A percentile compares a stretch with the other conserved stretches of the same genome.
These are phyloP conservation scores for Patella depressa DNA, from an alignment of 2,888 invertebrate species.

Conservation along the genomic window DNA sequence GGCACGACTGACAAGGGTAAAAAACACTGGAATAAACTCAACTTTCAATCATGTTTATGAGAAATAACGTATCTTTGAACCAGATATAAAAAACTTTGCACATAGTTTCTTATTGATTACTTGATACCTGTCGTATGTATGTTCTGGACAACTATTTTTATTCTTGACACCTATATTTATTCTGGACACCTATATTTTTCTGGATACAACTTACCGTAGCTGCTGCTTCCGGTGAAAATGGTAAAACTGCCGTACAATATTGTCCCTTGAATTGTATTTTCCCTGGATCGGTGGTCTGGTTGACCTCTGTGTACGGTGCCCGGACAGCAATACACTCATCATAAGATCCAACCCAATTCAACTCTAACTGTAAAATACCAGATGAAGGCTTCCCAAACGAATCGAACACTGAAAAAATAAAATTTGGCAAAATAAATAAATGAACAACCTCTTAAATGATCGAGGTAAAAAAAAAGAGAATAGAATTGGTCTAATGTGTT, in stretches of 20 bases:
- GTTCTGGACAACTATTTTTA: no score
- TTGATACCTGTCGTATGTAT: no score
- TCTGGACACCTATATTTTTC: not conserved
- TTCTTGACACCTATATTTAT: not conserved
- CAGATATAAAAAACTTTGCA: no score
- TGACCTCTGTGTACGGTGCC: not conserved
- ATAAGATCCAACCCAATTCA: slow-evolving; percentile 15
- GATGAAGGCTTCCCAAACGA: slow-evolving; percentile 18
- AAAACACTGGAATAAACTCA: no score
- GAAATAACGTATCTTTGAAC: no score
- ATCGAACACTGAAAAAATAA: slow-evolving; percentile 19
- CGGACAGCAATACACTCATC: slow-evolving; percentile 18
- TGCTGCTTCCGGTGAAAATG: not conserved
- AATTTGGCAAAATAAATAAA: no score
- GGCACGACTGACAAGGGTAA: no score
- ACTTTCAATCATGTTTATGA: no score
- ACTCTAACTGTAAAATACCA: slow-evolving; percentile 1
- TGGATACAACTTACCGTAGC: not conserved
- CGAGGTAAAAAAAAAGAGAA: no score
- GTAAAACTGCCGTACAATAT: slow-evolving; percentile 18
- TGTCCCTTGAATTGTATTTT: slow-evolving; percentile 3
- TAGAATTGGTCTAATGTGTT: no score
- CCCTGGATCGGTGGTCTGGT: not conserved
- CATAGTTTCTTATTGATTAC: no score
- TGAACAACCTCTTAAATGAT: no score